phyloP scores from a whole-genome alignment of 2,113 vertebrate genomes.

The Petroica traversi region DNA sequence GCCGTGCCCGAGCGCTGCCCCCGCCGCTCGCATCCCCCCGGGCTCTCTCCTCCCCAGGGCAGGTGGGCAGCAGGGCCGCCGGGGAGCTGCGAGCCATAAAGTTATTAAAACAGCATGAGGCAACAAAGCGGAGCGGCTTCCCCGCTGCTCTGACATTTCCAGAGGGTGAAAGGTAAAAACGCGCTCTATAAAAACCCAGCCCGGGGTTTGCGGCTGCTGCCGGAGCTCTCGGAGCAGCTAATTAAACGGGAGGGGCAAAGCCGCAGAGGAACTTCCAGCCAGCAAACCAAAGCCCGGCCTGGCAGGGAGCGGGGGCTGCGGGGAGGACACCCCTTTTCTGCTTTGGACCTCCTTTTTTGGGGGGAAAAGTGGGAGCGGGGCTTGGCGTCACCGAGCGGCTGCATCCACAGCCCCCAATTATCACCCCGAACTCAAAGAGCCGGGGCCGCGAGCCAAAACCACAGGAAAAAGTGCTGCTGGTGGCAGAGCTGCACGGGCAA shows the following conservation, averaged over 20 bases:
- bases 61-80: not conserved
- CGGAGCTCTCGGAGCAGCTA: not conserved
- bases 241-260: conserved; percentile 34
- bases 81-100: not conserved
- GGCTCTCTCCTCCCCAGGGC: not conserved
- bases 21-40: not conserved
- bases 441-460: not conserved
- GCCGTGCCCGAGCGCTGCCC: not conserved
- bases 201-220: not conserved
- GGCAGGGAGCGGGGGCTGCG: not conserved
- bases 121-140: not conserved
- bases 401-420: not conserved
- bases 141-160: conserved; percentile 40
- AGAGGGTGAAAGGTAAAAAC: not conserved
- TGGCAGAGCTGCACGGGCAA: not conserved
- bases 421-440: rapidly evolving
- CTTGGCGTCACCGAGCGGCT: rapidly evolving
- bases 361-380: not conserved
- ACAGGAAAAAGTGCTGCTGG: rapidly evolving
- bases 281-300: not conserved
- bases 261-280: not conserved
- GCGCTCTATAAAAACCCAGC: not conserved
- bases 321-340: not conserved
- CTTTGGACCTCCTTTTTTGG: not conserved
- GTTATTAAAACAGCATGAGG: not conserved